Evolutionary conservation across 2,888 invertebrate species (phyloP).

Genomic region (Neria commutata): DNA sequence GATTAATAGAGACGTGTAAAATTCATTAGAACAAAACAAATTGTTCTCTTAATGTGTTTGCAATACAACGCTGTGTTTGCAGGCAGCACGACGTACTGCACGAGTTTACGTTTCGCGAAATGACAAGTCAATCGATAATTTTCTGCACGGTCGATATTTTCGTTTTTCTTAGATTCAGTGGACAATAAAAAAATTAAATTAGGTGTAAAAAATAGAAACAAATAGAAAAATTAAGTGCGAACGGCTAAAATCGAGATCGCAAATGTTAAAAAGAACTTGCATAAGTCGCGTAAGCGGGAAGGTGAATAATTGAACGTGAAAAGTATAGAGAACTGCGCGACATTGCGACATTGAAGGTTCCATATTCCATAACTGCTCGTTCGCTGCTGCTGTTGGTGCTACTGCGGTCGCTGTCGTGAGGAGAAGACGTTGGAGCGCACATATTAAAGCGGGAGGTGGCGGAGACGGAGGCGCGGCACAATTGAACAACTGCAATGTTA

Average conservation of each 20-base stretch:
- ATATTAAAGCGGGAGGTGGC: slow-evolving; percentile 26
- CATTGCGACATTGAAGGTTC: slow-evolving; percentile 50
- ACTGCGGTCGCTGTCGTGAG: slow-evolving; percentile 27
- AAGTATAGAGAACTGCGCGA: slow-evolving; percentile 39
- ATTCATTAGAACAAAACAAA: too few species aligned
- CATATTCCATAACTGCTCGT: slow-evolving; percentile 51
- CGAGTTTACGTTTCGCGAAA: neutral
- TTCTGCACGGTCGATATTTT: slow-evolving; percentile 56
- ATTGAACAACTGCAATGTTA: slow-evolving; percentile 20
- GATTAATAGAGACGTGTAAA: too few species aligned
- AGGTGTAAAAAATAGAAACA: slow-evolving; percentile 19
- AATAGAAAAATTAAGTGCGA: slow-evolving; percentile 6
- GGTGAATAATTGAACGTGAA: slow-evolving; percentile 25
- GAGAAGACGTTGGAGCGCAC: slow-evolving; percentile 20
- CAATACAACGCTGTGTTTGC: too few species aligned
- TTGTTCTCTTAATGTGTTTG: too few species aligned
- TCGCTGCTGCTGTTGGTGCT: slow-evolving; percentile 33
- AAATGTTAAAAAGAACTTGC: slow-evolving; percentile 12
- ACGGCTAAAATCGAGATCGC: slow-evolving; percentile 1
- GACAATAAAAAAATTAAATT: slow-evolving; percentile 30
- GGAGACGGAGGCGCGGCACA: slow-evolving; percentile 7
- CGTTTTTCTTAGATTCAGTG: slow-evolving; percentile 27
- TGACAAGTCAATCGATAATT: slow-evolving; percentile 42
- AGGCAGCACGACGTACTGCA: too few species aligned
- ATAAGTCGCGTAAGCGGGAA: slow-evolving; percentile 10